phyloP scores from a whole-genome alignment of 2,888 invertebrate species.

The Drosophila tripunctata region DNA sequence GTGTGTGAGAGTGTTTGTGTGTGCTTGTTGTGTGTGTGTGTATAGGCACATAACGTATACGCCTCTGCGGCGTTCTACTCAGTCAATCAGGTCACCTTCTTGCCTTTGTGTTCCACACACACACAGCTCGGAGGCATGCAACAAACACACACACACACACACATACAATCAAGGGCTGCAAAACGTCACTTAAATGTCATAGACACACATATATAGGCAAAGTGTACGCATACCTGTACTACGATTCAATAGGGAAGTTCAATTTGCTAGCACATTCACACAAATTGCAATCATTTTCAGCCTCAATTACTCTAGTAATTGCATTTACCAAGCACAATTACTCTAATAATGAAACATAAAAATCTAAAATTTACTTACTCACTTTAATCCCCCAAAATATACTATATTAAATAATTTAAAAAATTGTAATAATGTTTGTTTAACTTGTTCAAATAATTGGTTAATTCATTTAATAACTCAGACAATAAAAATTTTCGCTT shows the following conservation, averaged over 20 bases:
- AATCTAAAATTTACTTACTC: no score
- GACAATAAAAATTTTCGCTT: no score
- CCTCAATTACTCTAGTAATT: constrained; percentile 6
- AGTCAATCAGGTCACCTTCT: constrained; percentile 49
- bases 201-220: background rate
- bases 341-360: background rate
- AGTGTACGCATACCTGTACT: background rate
- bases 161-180: background rate
- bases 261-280: background rate
- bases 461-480: background rate
- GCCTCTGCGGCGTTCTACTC: background rate
- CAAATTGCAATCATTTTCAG: background rate
- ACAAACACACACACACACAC: background rate
- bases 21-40: background rate
- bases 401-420: no score
- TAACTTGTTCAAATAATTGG: background rate
- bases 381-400: no score
- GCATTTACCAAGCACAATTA: constrained; percentile 4
- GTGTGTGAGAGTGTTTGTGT: background rate
- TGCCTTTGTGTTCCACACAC: constrained; percentile 28
- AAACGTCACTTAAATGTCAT: constrained; percentile 25
- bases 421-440: no score
- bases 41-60: background rate
- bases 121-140: constrained; percentile 24
- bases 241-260: background rate